Conservation (phyloP, 1,140 invertebrate species). For the Caerostris extrusa region DNA sequence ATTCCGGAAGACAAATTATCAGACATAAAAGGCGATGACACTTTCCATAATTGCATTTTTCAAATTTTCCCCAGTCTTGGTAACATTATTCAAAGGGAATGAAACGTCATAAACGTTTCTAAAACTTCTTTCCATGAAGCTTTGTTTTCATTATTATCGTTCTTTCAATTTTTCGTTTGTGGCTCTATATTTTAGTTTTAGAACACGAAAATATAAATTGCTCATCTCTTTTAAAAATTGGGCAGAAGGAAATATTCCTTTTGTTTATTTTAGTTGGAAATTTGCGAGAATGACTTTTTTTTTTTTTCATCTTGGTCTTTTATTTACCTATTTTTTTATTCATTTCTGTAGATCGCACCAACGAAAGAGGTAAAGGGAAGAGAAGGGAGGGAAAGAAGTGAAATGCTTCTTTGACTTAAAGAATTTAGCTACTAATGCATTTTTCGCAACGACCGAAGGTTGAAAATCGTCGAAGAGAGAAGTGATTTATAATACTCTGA, state of each 20-base stretch:
- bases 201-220: slow-evolving; percentile 38
- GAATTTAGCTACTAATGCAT: slow-evolving; percentile 22
- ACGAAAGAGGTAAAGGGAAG: neutral
- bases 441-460: slow-evolving; percentile 38
- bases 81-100: slow-evolving; percentile 15
- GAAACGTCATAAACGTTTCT: neutral
- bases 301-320: neutral
- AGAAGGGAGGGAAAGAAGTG: neutral
- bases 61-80: neutral
- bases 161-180: no score
- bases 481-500: slow-evolving; percentile 35
- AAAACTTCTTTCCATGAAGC: no score
- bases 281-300: slow-evolving; percentile 27
- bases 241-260: slow-evolving; percentile 13
- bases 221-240: slow-evolving; percentile 41
- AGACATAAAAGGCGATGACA: slow-evolving; percentile 24
- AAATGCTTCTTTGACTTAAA: slow-evolving; percentile 37
- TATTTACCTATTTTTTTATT: no score
- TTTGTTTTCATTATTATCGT: no score
- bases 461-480: neutral
- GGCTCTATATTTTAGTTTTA: no score
- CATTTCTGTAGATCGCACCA: neutral
- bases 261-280: slow-evolving; percentile 35
- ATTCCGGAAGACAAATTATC: slow-evolving; percentile 14
- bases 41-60: slow-evolving; percentile 33